These are phyloP conservation scores for Glossosoma conforme DNA, from an alignment of 1,140 invertebrate species.

Conservation along the genomic window DNA sequence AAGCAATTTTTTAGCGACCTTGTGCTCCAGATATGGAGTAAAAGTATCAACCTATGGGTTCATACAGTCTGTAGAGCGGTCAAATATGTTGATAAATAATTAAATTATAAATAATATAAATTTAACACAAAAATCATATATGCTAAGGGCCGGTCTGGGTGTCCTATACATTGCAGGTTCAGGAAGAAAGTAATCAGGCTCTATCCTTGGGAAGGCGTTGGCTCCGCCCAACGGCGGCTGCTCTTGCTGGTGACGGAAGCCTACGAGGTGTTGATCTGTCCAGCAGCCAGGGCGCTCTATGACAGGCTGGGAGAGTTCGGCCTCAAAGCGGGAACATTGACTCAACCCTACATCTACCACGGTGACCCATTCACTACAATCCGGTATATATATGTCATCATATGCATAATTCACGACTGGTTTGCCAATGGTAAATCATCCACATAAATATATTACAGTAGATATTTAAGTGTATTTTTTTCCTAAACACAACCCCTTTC, in stretches of 20 bases:
- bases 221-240: slow-evolving; percentile 3
- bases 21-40: no score
- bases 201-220: slow-evolving; percentile 2
- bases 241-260: slow-evolving; percentile 14
- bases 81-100: no score
- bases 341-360: slow-evolving; percentile 13
- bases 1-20: no score
- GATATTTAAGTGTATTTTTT: neutral
- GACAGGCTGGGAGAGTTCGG: slow-evolving; percentile 13
- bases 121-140: no score
- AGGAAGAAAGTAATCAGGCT: neutral
- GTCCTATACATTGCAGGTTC: neutral
- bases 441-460: neutral
- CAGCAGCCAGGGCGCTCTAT: slow-evolving; percentile 3
- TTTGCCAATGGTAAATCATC: no score
- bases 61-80: no score
- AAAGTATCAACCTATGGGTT: no score
- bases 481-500: neutral
- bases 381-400: slow-evolving; percentile 5
- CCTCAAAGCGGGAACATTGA: slow-evolving; percentile 9
- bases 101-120: no score
- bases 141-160: no score
- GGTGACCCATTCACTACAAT: slow-evolving; percentile 10
- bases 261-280: slow-evolving; percentile 9
- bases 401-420: no score